Evolutionary conservation across 2,113 vertebrate genomes (phyloP).

Genomic region (Centropristis striata): DNA sequence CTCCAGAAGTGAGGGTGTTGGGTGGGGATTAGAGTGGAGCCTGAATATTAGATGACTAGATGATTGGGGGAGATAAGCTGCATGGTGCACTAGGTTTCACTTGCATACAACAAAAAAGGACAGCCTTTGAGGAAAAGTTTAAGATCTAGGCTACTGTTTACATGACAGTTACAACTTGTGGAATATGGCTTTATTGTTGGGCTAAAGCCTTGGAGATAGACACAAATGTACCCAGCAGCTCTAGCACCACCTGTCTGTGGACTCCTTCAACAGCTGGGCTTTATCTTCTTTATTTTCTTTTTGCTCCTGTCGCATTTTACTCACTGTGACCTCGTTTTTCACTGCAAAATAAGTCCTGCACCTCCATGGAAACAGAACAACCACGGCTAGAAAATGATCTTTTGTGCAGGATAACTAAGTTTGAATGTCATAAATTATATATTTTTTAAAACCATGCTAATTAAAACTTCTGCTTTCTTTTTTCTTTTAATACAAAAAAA

Average conservation of each 20-base stretch:
- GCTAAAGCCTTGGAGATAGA: not conserved
- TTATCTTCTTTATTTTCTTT: not conserved
- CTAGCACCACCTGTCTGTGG: constrained; percentile 18
- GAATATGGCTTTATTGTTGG: not conserved
- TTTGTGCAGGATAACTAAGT: too few relatives aligned
- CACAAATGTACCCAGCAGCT: not conserved
- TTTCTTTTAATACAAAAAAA: too few relatives aligned
- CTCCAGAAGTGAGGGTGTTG: constrained; percentile 34
- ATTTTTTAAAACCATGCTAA: too few relatives aligned
- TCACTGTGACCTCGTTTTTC: too few relatives aligned
- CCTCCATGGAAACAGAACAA: too few relatives aligned
- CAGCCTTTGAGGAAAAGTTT: not conserved
- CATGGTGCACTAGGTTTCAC: constrained; percentile 2
- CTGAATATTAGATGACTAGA: constrained; percentile 51
- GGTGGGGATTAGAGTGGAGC: constrained; percentile 37
- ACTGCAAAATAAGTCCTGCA: too few relatives aligned
- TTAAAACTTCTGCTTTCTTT: too few relatives aligned
- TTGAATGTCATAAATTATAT: too few relatives aligned
- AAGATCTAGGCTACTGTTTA: not conserved
- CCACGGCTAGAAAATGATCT: too few relatives aligned
- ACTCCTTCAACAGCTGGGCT: not conserved
- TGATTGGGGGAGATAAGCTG: constrained; percentile 33
- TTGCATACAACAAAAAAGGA: constrained; percentile 5
- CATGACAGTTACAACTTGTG: not conserved
- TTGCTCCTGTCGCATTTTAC: too few relatives aligned